Percentiles rank a stretch among this genome's conserved stretches.
Conservation (phyloP, 2,113 vertebrate species). For the Calonectris borealis region DNA sequence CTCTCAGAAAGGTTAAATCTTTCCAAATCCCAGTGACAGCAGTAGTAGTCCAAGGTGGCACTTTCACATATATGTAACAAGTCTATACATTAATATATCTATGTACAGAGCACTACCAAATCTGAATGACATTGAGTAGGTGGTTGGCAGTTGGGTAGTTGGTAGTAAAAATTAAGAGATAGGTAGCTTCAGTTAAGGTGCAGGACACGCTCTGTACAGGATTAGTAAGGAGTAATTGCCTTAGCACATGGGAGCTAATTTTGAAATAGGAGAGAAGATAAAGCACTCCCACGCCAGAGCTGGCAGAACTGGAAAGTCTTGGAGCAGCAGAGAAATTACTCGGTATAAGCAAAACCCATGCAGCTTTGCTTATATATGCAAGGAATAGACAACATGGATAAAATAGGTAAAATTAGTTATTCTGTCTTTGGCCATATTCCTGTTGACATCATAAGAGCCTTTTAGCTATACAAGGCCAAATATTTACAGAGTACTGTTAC, state of each 20-base stretch:
- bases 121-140: not conserved
- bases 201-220: not conserved
- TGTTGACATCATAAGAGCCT: not conserved
- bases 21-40: not conserved
- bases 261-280: not conserved
- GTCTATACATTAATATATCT: not conserved
- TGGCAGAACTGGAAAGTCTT: not conserved
- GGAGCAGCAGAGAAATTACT: not conserved
- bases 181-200: not conserved
- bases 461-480: not conserved
- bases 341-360: not conserved
- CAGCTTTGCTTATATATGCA: not conserved
- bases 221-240: not conserved
- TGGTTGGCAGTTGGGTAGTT: not conserved
- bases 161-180: not conserved
- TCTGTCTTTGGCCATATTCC: not conserved
- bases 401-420: not conserved
- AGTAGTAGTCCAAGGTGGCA: not conserved
- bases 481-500: not conserved
- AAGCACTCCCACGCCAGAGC: not conserved
- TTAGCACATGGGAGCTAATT: not conserved
- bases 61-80: not conserved
- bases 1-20: not conserved
- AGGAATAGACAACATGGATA: not conserved
- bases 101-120: not conserved